Evolutionary conservation across 2,113 vertebrate species (phyloP), one percentile per base, ranked within the genome.

Genomic region (Oplegnathus fasciatus): DNA sequence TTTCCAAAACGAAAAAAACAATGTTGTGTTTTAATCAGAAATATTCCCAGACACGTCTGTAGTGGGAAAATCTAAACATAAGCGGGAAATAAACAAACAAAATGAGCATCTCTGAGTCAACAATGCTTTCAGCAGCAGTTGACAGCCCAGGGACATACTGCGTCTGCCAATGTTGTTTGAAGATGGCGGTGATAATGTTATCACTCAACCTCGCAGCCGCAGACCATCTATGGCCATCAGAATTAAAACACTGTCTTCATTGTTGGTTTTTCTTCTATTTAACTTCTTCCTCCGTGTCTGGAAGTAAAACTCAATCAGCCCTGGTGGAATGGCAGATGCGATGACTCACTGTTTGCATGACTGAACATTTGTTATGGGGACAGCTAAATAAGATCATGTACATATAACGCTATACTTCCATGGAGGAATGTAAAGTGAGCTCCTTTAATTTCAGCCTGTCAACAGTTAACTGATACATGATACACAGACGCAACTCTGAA

Each of bases 41-140:
- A 82, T 86, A 84, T 86, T 85, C 83, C 75, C 83, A 83, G 78
- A 84, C 73, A 77, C 26, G 68, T 50, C 81, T 85, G 77, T 66
- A 37, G 40, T 69, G 69, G 67, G 69, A 74, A 89, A 89, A 84
- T 85, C 74, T 80, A 87, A 88, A 89, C 76, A 86, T 54, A 69
- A 78, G 46, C 24, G 71, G 83, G 74, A 86, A 85, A 84, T 52
- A 80, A 88, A 87, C 80, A 89, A 85, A 84, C 72, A 76, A 79
- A 87, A 87, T 71, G 64, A 87, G 82, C 66, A 75, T 80, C 67
- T 85, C 67, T 70, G 88, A 87, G 87, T 91, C 86, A 86, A 93
- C 91, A 86, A 50, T 42, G 82, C 89, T 91, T 83, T 88, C 82
- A 66, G 88, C 82, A 75, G 80, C 68, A 74, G 85, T 76, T 68